Base-by-base conservation (phyloP, 2,888 invertebrate genomes). In the Agrypnus murinus region DNA sequence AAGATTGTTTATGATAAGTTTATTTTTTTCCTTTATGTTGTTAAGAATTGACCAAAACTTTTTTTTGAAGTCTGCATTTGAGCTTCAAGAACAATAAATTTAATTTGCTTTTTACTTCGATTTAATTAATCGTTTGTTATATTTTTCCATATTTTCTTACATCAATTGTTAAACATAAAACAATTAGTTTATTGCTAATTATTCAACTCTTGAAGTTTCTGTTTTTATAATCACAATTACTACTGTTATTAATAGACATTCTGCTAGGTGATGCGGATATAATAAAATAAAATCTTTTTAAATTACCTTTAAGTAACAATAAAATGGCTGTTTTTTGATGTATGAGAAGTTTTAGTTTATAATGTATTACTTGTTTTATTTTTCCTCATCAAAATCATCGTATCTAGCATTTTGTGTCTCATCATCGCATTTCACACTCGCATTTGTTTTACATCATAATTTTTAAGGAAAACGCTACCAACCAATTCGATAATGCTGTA, bases 11-110 rank as follows among this genome's bases (percentile, higher is more conserved):
- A 65, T 48, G 9, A 60, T 72, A 68, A 68, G 67, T 67, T 72
- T 67, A 58, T 65, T 74, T 64, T 65, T 64, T 65, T 67, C 50
- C 65, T 74, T 65, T 69, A 64, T 57, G 69, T 68, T 68, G 68
- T 60, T 72, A 68, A 72, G 67, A 57, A 67, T 62, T 64, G 71
- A 71, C 63, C 67, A 64, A 71, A 71, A 63, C 43, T 15, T 9
- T 40, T 40, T 40, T 25, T 58, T 36, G 58, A 43, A 55, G 36
- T 55, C 55, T 36, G 55, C 55, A 32, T 17, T 36, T 55, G 9
- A 17, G 12, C 53, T 36, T 36, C 55, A 19, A 55, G 55, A 32
- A 38, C 34, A 55, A 14, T 36, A 55, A 55, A 36, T 55, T 25
- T 36, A n/a, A 17, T 55, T 55, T 36, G 55, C 55, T 55, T 55